phyloP scores from a whole-genome alignment of 2,888 invertebrate genomes.

The Plusia festucae region DNA sequence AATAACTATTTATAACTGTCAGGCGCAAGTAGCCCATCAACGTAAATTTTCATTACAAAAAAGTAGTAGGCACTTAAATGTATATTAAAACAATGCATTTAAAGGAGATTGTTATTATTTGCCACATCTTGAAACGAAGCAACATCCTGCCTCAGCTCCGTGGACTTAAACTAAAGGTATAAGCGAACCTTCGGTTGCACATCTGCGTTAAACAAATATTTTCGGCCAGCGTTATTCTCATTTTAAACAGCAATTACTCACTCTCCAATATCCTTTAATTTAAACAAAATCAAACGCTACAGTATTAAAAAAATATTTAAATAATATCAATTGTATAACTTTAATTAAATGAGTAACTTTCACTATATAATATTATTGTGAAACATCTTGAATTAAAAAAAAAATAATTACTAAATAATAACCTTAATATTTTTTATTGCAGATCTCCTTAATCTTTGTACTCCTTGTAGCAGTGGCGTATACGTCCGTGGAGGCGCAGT shows the following conservation, averaged over 20 bases:
- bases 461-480: slow-evolving; percentile 61
- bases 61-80: too few relatives aligned
- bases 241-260: neutral
- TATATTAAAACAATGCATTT: too few relatives aligned
- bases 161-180: slow-evolving; percentile 19
- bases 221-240: slow-evolving; percentile 12
- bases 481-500: slow-evolving; percentile 66
- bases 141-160: slow-evolving; percentile 17
- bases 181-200: slow-evolving; percentile 19
- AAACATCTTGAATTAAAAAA: neutral
- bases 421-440: slow-evolving; percentile 50
- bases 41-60: neutral
- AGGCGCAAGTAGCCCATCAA: neutral
- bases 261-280: too few relatives aligned
- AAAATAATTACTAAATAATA: neutral
- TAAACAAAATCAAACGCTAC: too few relatives aligned
- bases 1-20: neutral
- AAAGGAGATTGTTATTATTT: too few relatives aligned
- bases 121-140: slow-evolving; percentile 2
- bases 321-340: too few relatives aligned
- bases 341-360: too few relatives aligned
- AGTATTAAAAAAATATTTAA: too few relatives aligned
- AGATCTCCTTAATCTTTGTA: slow-evolving; percentile 74
- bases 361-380: too few relatives aligned
- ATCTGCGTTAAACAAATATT: slow-evolving; percentile 26